Base-by-base conservation (phyloP, 2,888 invertebrate species). In the Rotaria macrura region DNA sequence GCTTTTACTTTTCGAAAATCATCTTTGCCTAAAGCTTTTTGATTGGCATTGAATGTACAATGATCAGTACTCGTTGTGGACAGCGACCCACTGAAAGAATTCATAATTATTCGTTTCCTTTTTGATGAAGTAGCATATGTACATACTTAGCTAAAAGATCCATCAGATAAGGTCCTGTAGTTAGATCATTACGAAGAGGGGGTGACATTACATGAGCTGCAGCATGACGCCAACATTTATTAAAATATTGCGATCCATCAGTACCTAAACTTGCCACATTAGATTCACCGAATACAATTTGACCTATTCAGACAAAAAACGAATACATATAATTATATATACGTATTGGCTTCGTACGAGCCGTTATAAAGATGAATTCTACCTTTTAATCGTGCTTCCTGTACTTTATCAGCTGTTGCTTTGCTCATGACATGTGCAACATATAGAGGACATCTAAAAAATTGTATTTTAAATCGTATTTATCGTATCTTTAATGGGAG, bases 361-460 rank as follows among this genome's bases (percentile, higher is more conserved):
- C n/a, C n/a, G n/a, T n/a, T n/a, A n/a, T n/a, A n/a, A 43, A 43
- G 10, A 43, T 43, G 43, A 7, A 43, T 49, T 49, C 49, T 49
- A 72, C 88, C 88, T 83, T 86, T 74, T 40, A 86, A 65, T 85
- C 87, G 83, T 49, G 88, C 88, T 17, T 85, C 85, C 10, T 86
- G 65, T 38, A 87, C 84, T 34, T 85, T 84, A 7, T 57, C 47
- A 38, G 85, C 85, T 52, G 84, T 85, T 83, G 86, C 49, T 72
- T 86, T 87, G 54, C 96, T 96, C 95, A 98, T 98, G 91, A 99
- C 95, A 92, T 97, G 96, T 89, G 97, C 96, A 89, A 99, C 94
- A 89, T 93, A 93, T 87, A 99, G 93, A 7, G 99, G 98, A 88
- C 95, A 94, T 23, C 87, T 88, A 17, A 86, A n/a, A 40, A 25